phyloP scores from a whole-genome alignment of 2,113 vertebrate species.

The Trichomycterus rosablanca region DNA sequence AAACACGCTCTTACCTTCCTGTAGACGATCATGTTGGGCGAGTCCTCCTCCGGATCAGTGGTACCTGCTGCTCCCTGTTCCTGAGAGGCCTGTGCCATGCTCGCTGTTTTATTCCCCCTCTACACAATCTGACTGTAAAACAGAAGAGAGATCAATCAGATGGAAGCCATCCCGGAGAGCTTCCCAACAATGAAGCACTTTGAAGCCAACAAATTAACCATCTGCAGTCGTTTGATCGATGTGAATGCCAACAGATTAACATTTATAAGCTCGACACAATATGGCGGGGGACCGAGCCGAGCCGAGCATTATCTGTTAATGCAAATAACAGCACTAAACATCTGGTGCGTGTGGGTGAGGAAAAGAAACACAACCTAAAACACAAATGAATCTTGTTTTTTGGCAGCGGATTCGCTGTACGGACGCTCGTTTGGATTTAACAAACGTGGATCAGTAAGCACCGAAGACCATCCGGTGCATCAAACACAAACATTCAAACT shows the following conservation, averaged over 20 bases:
- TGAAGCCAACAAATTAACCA: slow-evolving; percentile 29
- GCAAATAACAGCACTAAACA: slow-evolving; percentile 8
- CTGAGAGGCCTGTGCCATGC: slow-evolving; percentile 80
- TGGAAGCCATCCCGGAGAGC: not conserved
- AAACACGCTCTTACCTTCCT: slow-evolving; percentile 78
- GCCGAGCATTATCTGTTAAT: not conserved
- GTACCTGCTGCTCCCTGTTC: slow-evolving; percentile 68
- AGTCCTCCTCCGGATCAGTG: slow-evolving; percentile 81
- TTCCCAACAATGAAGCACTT: slow-evolving; percentile 15
- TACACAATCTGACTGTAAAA: slow-evolving; percentile 14
- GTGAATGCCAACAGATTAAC: slow-evolving; percentile 37
- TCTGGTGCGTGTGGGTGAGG: not conserved
- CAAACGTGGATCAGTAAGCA: too few species aligned
- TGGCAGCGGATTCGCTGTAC: too few species aligned
- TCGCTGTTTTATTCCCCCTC: slow-evolving; percentile 29
- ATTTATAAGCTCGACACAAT: slow-evolving; percentile 32
- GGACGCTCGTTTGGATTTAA: too few species aligned
- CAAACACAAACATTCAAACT: too few species aligned
- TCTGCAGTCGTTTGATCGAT: slow-evolving; percentile 25
- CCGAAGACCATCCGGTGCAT: too few species aligned
- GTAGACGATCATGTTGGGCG: slow-evolving; percentile 97
- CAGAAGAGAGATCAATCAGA: slow-evolving; percentile 44
- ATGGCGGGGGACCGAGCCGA: not conserved
- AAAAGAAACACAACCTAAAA: slow-evolving; percentile 2
- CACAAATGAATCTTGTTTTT: too few species aligned